Conservation (phyloP, 1,140 invertebrate genomes). For the Bursaphelenchus mucronatus region DNA sequence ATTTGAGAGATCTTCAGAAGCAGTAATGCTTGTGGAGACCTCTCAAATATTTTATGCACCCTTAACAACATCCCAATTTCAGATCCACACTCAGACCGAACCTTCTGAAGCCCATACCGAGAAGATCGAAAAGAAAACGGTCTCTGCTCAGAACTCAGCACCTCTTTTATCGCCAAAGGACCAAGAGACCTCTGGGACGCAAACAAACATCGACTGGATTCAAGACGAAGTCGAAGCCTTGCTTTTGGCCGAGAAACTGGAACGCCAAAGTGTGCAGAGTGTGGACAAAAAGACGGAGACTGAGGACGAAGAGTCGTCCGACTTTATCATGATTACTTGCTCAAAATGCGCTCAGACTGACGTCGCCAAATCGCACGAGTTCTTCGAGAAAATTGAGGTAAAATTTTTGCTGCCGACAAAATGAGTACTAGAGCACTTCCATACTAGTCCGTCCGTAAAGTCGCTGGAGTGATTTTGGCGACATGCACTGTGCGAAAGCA, state of each 20-base stretch:
- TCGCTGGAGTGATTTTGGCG: too few relatives aligned
- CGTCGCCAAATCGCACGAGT: slow-evolving; percentile 21
- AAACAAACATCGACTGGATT: slow-evolving; percentile 23
- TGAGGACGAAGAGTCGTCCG: slow-evolving; percentile 35
- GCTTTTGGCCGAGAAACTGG: slow-evolving; percentile 26
- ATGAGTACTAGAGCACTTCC: too few relatives aligned
- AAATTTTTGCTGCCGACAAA: background rate
- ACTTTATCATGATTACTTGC: slow-evolving; percentile 47
- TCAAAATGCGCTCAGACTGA: slow-evolving; percentile 35
- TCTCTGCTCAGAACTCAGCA: background rate
- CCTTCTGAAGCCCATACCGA: background rate
- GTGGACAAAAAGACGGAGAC: slow-evolving; percentile 41
- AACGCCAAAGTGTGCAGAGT: slow-evolving; percentile 46
- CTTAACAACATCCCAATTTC: too few relatives aligned
- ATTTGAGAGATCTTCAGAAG: too few relatives aligned
- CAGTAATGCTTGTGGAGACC: too few relatives aligned
- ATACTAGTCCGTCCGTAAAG: background rate
- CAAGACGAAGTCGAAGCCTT: slow-evolving; percentile 6
- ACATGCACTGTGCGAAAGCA: too few relatives aligned
- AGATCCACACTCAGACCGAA: background rate
- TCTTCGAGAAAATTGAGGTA: slow-evolving; percentile 38
- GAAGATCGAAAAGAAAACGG: background rate
- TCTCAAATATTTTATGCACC: too few relatives aligned
- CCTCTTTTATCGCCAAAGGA: too few relatives aligned
- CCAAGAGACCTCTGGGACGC: background rate